phyloP scores from a whole-genome alignment of 2,888 invertebrate genomes.

The Odontomyia ornata region DNA sequence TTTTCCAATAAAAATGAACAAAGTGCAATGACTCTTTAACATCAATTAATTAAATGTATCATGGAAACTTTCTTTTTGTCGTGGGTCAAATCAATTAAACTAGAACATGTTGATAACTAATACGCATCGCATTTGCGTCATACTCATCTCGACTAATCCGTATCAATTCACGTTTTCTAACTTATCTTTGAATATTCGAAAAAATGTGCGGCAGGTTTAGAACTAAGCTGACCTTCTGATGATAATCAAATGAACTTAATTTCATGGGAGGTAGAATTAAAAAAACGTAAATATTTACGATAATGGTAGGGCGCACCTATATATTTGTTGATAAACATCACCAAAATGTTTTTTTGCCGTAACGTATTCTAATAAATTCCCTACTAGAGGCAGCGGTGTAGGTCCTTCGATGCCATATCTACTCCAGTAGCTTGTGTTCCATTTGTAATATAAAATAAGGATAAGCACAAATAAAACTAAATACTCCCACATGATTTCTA shows the following conservation, averaged over 20 bases:
- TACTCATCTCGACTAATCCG: too few relatives aligned
- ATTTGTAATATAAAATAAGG: slow-evolving; percentile 32
- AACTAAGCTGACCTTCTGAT: too few relatives aligned
- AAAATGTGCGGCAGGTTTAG: too few relatives aligned
- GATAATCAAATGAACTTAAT: too few relatives aligned
- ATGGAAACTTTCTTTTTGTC: background rate
- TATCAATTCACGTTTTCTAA: too few relatives aligned
- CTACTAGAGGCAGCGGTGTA: slow-evolving; percentile 23
- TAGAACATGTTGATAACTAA: too few relatives aligned
- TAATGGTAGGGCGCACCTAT: slow-evolving; percentile 41
- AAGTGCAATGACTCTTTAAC: too few relatives aligned
- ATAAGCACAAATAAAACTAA: background rate
- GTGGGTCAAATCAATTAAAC: too few relatives aligned
- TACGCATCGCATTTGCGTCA: too few relatives aligned
- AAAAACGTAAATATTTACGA: too few relatives aligned
- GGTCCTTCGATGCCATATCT: slow-evolving; percentile 42
- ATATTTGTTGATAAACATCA: slow-evolving; percentile 45
- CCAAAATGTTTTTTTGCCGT: slow-evolving; percentile 43
- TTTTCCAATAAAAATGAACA: background rate
- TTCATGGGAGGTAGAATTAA: too few relatives aligned
- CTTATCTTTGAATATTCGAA: too few relatives aligned
- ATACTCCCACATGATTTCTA: slow-evolving; percentile 9
- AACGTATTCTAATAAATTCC: slow-evolving; percentile 44
- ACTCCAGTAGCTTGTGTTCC: slow-evolving; percentile 42
- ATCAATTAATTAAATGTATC: background rate